These are phyloP conservation scores for Brachionus paranguensis DNA, from an alignment of 1,140 invertebrate species.

Conservation along the genomic window DNA sequence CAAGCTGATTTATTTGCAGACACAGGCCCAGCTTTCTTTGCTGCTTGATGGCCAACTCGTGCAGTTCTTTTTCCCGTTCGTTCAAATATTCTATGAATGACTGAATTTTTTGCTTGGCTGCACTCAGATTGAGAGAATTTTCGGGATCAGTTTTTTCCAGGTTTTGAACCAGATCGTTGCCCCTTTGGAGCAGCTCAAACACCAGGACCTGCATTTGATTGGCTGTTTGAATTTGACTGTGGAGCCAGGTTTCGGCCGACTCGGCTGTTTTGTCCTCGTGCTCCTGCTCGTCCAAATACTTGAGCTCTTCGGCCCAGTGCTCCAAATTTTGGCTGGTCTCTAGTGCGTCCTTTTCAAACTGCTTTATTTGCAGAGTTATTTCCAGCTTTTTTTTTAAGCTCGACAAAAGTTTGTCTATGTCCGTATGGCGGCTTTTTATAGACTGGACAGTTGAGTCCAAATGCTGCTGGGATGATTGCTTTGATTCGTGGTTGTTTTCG, in stretches of 20 bases:
- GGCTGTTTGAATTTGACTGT: conserved; percentile 82
- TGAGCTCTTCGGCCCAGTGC: conserved; percentile 78
- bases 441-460: conserved; percentile 49
- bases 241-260: conserved; percentile 72
- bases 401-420: conserved; percentile 53
- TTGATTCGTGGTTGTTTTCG: background rate
- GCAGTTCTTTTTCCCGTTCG: conserved; percentile 84
- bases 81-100: conserved; percentile 84
- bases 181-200: conserved; percentile 79
- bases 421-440: conserved; percentile 48
- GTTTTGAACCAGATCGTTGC: conserved; percentile 72
- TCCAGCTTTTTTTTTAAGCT: conserved; percentile 53
- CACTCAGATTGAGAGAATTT: conserved; percentile 41
- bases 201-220: conserved; percentile 87
- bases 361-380: conserved; percentile 51
- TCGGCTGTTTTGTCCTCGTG: conserved; percentile 63
- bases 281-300: conserved; percentile 63
- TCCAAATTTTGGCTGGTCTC: conserved; percentile 76
- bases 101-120: conserved; percentile 79
- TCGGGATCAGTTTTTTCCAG: background rate
- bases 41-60: conserved; percentile 82
- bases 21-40: conserved; percentile 81
- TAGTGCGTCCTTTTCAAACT: conserved; percentile 55
- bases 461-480: background rate
- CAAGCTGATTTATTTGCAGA: conserved; percentile 85